These are phyloP conservation scores for Atta colombica DNA, from an alignment of 1,140 invertebrate species.

Conservation along the genomic window DNA sequence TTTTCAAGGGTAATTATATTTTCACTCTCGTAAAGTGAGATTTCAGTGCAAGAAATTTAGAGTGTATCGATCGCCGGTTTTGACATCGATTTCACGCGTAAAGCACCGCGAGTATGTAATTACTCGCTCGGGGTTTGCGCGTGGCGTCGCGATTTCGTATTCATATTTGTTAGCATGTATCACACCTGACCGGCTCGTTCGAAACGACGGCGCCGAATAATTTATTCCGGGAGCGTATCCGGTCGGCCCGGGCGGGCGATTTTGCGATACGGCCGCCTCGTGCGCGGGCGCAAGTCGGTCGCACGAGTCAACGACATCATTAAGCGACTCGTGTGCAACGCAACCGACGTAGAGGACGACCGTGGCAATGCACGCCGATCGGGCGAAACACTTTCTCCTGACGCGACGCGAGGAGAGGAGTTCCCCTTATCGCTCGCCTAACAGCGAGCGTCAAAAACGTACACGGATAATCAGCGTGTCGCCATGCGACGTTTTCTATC, in stretches of 20 bases:
- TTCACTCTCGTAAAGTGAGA: too few species aligned
- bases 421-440: not conserved
- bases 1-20: too few species aligned
- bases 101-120: too few species aligned
- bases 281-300: constrained; percentile 38
- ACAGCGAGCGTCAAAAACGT: not conserved
- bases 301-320: constrained; percentile 63
- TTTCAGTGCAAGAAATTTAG: too few species aligned
- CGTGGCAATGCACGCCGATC: constrained; percentile 46
- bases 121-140: not conserved
- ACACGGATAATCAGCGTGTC: not conserved
- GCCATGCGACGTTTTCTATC: constrained; percentile 25
- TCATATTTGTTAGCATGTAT: constrained; percentile 45
- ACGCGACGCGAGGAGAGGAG: not conserved
- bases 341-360: constrained; percentile 1
- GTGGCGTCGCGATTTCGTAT: constrained; percentile 25
- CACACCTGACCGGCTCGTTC: constrained; percentile 39
- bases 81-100: too few species aligned
- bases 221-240: constrained; percentile 63
- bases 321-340: constrained; percentile 57
- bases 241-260: constrained; percentile 39
- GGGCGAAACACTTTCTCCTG: constrained; percentile 54
- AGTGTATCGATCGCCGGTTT: too few species aligned
- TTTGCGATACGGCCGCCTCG: constrained; percentile 50
- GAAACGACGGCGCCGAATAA: constrained; percentile 54